Conservation (phyloP, 2,113 vertebrate species). For the Misgurnus anguillicaudatus region DNA sequence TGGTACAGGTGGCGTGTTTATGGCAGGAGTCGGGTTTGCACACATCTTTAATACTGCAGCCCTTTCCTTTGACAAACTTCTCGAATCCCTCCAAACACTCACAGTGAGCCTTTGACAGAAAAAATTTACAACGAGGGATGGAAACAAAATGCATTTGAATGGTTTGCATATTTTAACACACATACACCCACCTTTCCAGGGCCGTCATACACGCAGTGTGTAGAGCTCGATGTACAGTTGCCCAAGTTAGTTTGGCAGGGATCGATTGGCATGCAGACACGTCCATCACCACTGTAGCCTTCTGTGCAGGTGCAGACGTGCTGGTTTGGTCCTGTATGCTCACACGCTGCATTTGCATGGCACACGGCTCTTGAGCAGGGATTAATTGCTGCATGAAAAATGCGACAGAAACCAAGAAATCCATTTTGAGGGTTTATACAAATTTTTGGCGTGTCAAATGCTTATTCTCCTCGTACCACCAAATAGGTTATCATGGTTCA, state of each 20-base stretch:
- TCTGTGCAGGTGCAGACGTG: conserved; percentile 80
- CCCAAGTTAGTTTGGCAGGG: conserved; percentile 81
- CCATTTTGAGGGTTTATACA: background rate
- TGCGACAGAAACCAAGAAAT: background rate
- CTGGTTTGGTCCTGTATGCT: conserved; percentile 79
- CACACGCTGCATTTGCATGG: conserved; percentile 75
- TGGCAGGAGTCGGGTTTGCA: conserved; percentile 83
- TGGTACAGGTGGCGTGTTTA: conserved; percentile 81
- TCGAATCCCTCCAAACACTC: conserved; percentile 84
- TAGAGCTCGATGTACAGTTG: conserved; percentile 74
- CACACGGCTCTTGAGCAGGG: conserved; percentile 81
- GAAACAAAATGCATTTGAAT: background rate
- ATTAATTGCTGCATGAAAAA: conserved; percentile 80
- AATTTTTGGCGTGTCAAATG: no score
- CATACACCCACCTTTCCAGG: conserved; percentile 83
- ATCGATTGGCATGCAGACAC: conserved; percentile 80
- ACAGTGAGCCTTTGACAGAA: conserved; percentile 83
- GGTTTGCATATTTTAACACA: background rate
- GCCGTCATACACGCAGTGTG: conserved; percentile 80
- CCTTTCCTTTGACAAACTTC: conserved; percentile 64
- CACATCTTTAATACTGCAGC: conserved; percentile 77
- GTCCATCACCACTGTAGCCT: conserved; percentile 86
- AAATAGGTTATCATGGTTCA: no score
- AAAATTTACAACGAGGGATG: background rate
- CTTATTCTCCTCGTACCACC: no score